Base-by-base conservation (phyloP, 2,113 vertebrate genomes). In the Nothoprocta pentlandii region DNA sequence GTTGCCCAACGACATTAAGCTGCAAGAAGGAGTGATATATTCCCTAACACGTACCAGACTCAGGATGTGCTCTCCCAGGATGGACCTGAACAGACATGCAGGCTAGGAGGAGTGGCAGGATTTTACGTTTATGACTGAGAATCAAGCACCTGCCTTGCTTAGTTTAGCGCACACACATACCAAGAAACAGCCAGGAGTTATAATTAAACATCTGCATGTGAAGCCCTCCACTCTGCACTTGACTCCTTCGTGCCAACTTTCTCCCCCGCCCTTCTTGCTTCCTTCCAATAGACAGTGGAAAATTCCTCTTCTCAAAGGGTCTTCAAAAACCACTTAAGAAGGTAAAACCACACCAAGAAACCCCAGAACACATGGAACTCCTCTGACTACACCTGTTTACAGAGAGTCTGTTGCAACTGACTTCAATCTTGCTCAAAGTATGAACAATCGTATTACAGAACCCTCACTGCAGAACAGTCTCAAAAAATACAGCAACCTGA, bases 371-470 rank as follows among this genome's bases (percentile, higher is more conserved):
- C 54, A 79, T 13, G 51, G 46, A 93, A 70, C 39, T 80, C 42
- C 71, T 92, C 70, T 66, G 69, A 86, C 71, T 89, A 54, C 77
- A 91, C 56, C 61, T 90, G 82, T 62, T 90, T 81, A 62, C 88
- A 93, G 84, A 67, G 86, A 67, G 68, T 46, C 82, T 93, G 66
- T 94, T 92, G 88, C 77, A 94, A 87, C 53, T 4, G 2, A 92
- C 73, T 66, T 94, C 85, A 84, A 59, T 90, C 70, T 61, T 79
- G 53, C 89, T 89, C 86, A 44, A 95, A 94, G 78, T 70, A 77
- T 79, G 82, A 94, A 75, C 63, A 74, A 49, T 16, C 62, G 58
- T 28, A 73, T 88, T 93, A 87, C 74, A 92, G 83, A 84, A 86
- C 23, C 53, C 21, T 58, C 92, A 76, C 86, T 49, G 44, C 84